phyloP scores from a whole-genome alignment of 2,888 invertebrate genomes.

The Synergus gifuensis region DNA sequence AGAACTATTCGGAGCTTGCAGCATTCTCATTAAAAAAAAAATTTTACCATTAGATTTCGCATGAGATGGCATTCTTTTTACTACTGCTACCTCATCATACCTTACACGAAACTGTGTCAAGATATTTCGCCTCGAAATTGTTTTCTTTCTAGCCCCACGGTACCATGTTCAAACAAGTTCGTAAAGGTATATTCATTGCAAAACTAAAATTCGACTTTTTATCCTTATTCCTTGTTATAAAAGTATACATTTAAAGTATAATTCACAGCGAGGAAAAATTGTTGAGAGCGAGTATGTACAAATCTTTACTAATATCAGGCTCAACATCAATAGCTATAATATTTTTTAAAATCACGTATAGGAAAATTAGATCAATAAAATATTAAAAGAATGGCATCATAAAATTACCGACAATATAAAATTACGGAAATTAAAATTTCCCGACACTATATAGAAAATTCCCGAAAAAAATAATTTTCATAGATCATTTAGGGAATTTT shows the following conservation, averaged over 20 bases:
- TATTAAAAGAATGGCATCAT: neutral
- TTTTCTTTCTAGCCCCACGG: conserved; percentile 15
- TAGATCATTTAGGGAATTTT: no score
- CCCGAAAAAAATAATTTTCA: neutral
- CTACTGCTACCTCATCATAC: conserved; percentile 26
- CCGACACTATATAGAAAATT: no score
- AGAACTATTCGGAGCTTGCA: conserved; percentile 7
- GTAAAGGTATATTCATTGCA: conserved; percentile 25
- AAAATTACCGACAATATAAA: neutral
- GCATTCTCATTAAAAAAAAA: neutral
- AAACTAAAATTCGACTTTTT: conserved; percentile 2
- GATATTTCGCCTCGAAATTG: conserved; percentile 41
- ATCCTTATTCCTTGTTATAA: neutral
- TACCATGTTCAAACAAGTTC: conserved; percentile 24
- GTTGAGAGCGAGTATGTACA: neutral
- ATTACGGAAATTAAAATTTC: no score
- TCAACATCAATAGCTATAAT: neutral
- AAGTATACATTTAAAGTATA: neutral
- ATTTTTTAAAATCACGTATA: neutral
- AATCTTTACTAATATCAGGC: neutral
- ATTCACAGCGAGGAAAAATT: neutral
- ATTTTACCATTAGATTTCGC: neutral
- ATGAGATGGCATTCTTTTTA: conserved; percentile 15
- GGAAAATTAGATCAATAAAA: neutral
- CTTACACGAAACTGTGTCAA: conserved; percentile 37